Percentiles rank a stretch among this genome's conserved stretches.
Evolutionary conservation across 2,888 invertebrate genomes (phyloP).

Genomic region (Falcaria lacertinaria): DNA sequence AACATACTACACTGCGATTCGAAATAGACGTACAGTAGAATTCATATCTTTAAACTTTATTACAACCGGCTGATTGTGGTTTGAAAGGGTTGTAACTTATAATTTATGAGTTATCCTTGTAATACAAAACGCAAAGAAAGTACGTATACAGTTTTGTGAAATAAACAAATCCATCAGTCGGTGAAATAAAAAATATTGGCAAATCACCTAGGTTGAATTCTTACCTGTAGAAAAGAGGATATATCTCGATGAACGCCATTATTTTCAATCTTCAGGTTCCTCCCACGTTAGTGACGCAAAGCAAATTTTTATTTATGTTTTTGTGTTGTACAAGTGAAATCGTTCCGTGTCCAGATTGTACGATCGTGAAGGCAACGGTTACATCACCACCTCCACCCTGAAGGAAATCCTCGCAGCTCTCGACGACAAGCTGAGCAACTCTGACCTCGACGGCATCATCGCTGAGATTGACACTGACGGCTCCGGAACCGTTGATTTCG

Average conservation of each 20-base stretch:
- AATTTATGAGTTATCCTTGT: too few relatives aligned
- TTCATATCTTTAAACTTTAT: not conserved
- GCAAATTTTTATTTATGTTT: not conserved
- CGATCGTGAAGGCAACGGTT: slow-evolving; percentile 97
- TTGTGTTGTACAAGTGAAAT: slow-evolving; percentile 10
- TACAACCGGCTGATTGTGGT: not conserved
- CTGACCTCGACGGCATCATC: slow-evolving; percentile 97
- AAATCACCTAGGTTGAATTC: not conserved
- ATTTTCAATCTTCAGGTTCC: not conserved
- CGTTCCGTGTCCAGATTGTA: slow-evolving; percentile 81
- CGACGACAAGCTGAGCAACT: slow-evolving; percentile 95
- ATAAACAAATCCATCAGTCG: too few relatives aligned
- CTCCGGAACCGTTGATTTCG: slow-evolving; percentile 99
- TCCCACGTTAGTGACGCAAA: not conserved
- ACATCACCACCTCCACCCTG: slow-evolving; percentile 93
- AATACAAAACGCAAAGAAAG: too few relatives aligned
- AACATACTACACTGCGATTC: not conserved
- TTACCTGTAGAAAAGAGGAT: not conserved
- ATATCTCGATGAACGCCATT: not conserved
- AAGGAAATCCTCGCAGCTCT: slow-evolving; percentile 96
- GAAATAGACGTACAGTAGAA: not conserved
- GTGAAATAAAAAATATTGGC: not conserved
- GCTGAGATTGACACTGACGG: slow-evolving; percentile 99
- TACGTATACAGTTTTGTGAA: too few relatives aligned
- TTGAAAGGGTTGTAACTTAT: not conserved